Percentiles rank a stretch among this genome's conserved stretches.
Conservation (phyloP, 2,888 invertebrate species). For the Calephelis perditalis region DNA sequence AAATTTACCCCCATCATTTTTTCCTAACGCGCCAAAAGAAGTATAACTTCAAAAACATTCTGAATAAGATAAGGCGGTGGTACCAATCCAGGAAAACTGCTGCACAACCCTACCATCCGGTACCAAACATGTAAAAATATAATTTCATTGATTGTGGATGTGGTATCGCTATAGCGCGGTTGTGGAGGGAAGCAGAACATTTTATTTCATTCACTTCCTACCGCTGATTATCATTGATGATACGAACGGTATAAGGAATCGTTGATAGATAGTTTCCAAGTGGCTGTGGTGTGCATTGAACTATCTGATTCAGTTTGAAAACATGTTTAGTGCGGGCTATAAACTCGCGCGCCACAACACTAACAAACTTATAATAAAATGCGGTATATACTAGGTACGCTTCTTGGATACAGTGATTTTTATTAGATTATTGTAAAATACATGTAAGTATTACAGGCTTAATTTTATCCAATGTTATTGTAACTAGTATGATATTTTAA, state of each 20-base stretch:
- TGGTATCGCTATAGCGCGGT: background rate
- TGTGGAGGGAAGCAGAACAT: background rate
- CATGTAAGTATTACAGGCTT: background rate
- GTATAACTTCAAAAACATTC: no score
- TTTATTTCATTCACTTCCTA: constrained; percentile 18
- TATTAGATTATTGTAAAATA: constrained; percentile 10
- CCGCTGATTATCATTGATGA: constrained; percentile 13
- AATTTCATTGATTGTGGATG: background rate
- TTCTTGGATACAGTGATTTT: constrained; percentile 15
- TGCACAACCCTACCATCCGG: no score
- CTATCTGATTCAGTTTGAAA: constrained; percentile 24
- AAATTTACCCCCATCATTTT: no score
- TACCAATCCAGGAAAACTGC: no score
- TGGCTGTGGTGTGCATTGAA: constrained; percentile 16
- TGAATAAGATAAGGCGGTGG: no score
- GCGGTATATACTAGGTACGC: constrained; percentile 19
- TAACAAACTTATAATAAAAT: constrained; percentile 33
- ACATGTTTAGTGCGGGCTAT: constrained; percentile 28
- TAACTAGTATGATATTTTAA: no score
- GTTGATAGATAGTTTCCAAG: constrained; percentile 28
- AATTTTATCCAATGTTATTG: no score
- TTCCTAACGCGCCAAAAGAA: no score
- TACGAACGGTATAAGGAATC: constrained; percentile 17
- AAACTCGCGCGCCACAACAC: constrained; percentile 30
- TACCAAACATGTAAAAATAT: no score